These are phyloP conservation scores for Hydrotaea cyrtoneurina DNA, from an alignment of 2,888 invertebrate genomes.

Conservation along the genomic window DNA sequence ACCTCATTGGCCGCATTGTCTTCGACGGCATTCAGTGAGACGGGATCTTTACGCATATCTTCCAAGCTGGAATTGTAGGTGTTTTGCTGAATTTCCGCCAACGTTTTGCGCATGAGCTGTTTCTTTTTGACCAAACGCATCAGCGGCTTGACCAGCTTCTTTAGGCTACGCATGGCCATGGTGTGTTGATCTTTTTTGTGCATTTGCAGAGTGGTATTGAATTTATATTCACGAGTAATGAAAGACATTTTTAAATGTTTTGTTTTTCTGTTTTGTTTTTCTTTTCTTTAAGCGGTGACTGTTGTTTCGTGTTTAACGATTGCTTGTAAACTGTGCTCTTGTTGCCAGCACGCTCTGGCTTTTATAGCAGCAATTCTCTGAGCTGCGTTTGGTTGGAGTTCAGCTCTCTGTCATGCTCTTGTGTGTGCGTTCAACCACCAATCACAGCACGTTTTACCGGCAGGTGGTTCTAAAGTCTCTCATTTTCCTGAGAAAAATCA, in stretches of 20 bases:
- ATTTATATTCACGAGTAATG: constrained; percentile 79
- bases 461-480: constrained; percentile 59
- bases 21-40: constrained; percentile 73
- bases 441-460: constrained; percentile 45
- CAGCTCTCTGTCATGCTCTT: constrained; percentile 33
- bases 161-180: constrained; percentile 76
- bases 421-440: constrained; percentile 37
- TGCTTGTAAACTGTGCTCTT: constrained; percentile 55
- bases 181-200: constrained; percentile 76
- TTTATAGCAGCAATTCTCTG: constrained; percentile 46
- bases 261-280: constrained; percentile 13
- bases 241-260: constrained; percentile 73
- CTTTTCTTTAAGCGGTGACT: not conserved
- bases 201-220: constrained; percentile 71
- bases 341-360: not conserved
- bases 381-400: no score
- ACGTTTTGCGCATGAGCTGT: constrained; percentile 76
- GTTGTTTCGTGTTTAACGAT: constrained; percentile 42
- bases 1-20: constrained; percentile 86
- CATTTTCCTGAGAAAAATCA: constrained; percentile 1
- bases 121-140: constrained; percentile 78
- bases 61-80: constrained; percentile 77
- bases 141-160: constrained; percentile 78
- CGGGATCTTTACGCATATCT: constrained; percentile 78
- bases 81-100: constrained; percentile 78